Evolutionary conservation across 2,888 invertebrate species (phyloP).

Genomic region (Athalia cordata): DNA sequence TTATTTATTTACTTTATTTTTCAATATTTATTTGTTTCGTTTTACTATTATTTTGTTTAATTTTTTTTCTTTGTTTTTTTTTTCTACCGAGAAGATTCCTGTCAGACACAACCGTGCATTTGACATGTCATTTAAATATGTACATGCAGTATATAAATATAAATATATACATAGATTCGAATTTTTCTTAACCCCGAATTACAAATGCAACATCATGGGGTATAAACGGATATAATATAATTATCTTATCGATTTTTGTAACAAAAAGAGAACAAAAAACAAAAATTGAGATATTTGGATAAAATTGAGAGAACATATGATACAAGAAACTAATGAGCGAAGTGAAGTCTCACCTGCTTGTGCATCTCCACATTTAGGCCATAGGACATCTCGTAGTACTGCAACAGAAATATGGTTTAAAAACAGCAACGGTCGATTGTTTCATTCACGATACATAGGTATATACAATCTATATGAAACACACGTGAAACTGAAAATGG

Average conservation of each 20-base stretch:
- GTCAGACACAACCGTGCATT: no score
- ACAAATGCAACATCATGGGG: no score
- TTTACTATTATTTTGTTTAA: neutral
- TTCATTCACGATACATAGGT: neutral
- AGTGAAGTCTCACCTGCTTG: slow-evolving; percentile 83
- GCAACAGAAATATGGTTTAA: slow-evolving; percentile 73
- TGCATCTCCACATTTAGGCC: slow-evolving; percentile 97
- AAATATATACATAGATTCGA: no score
- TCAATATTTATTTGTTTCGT: neutral
- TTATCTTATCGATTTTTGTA: no score
- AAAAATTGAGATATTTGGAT: neutral
- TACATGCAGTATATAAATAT: no score
- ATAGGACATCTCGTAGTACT: slow-evolving; percentile 98
- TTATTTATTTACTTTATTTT: neutral
- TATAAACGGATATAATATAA: no score
- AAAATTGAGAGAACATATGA: no score
- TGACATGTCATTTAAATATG: no score
- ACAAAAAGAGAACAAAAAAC: neutral
- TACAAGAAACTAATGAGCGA: no score
- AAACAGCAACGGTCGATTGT: neutral
- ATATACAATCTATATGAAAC: neutral
- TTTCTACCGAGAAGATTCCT: neutral
- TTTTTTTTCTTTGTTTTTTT: neutral
- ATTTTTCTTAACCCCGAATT: no score
- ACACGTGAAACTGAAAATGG: neutral